Evolutionary conservation across 2,888 invertebrate genomes (phyloP).

Genomic region (Oligia fasciuncula): DNA sequence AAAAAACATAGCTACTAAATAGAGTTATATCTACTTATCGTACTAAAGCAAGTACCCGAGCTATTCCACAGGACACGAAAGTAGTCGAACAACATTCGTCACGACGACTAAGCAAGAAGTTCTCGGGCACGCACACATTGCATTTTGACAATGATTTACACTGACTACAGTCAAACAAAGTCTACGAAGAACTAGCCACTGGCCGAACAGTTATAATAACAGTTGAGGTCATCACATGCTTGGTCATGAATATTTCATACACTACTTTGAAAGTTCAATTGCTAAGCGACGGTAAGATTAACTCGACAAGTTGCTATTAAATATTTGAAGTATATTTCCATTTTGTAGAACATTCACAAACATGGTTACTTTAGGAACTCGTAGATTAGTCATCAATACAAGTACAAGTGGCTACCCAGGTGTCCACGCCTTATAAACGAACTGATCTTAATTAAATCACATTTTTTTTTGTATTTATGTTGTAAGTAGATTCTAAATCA

Average conservation of each 20-base stretch:
- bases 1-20: constrained; percentile 1
- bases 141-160: constrained; percentile 59
- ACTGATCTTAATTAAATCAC: constrained; percentile 26
- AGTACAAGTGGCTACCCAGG: constrained; percentile 27
- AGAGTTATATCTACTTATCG: constrained; percentile 16
- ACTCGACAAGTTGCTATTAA: constrained; percentile 53
- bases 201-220: constrained; percentile 78
- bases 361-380: constrained; percentile 30
- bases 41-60: constrained; percentile 2
- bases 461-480: neutral
- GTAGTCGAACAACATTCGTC: constrained; percentile 67
- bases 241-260: constrained; percentile 78
- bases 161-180: constrained; percentile 37
- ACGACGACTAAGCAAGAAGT: constrained; percentile 68
- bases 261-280: constrained; percentile 67
- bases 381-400: constrained; percentile 55
- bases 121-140: constrained; percentile 57
- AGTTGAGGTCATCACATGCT: constrained; percentile 74
- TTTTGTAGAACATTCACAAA: constrained; percentile 46
- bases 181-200: constrained; percentile 50
- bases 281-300: constrained; percentile 57
- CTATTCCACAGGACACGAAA: constrained; percentile 61
- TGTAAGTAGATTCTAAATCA: constrained; percentile 3
- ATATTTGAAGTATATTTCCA: constrained; percentile 57
- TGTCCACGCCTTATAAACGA: constrained; percentile 24